Percentiles rank a stretch among this genome's conserved stretches.
These are phyloP conservation scores for Penaeus chinensis DNA, from an alignment of 1,140 invertebrate genomes.

Conservation along the genomic window DNA sequence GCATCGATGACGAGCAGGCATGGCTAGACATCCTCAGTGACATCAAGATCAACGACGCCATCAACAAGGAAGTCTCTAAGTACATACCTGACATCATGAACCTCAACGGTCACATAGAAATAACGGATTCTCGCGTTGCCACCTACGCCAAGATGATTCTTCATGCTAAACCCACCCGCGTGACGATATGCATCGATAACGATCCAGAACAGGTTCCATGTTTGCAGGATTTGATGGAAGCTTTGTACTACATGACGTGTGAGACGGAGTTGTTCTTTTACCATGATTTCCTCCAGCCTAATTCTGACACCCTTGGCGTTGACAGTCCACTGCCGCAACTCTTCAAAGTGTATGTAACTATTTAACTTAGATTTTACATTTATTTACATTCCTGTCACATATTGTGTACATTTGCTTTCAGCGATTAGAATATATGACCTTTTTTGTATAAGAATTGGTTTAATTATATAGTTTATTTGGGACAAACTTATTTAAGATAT, in stretches of 20 bases:
- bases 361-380: too few species aligned
- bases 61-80: not conserved
- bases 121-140: slow-evolving; percentile 2
- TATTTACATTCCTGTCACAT: too few species aligned
- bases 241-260: not conserved
- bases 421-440: too few species aligned
- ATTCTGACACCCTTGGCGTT: not conserved
- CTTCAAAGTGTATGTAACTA: not conserved
- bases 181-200: not conserved
- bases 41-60: not conserved
- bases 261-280: not conserved
- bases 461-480: too few species aligned
- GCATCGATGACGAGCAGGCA: not conserved
- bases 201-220: not conserved
- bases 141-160: not conserved
- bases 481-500: too few species aligned
- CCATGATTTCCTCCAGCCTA: not conserved
- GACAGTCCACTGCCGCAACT: not conserved
- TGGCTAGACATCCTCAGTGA: slow-evolving; percentile 30
- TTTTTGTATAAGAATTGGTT: too few species aligned
- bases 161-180: not conserved
- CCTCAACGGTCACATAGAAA: not conserved
- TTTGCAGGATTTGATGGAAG: not conserved
- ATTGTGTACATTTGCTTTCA: too few species aligned
- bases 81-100: slow-evolving; percentile 6